Conservation (phyloP, 2,113 vertebrate genomes). For the Lonchura striata region DNA sequence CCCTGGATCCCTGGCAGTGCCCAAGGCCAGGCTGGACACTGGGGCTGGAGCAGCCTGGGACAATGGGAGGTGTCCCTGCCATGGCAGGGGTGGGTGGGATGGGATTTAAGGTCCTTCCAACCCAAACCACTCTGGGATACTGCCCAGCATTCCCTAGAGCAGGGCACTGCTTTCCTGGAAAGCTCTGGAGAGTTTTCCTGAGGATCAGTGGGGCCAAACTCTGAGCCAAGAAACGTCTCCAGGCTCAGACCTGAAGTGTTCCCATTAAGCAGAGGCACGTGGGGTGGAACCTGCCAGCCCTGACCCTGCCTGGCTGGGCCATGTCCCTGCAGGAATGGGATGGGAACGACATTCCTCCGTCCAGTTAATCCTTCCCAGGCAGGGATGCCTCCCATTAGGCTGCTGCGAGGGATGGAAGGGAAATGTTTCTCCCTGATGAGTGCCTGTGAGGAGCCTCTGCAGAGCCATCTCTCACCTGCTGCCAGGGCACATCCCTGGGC, state of each 20-base stretch:
- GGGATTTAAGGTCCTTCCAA: too few relatives aligned
- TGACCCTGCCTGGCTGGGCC: not conserved
- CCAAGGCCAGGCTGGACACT: too few relatives aligned
- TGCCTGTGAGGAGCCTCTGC: not conserved
- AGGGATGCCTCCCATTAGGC: constrained; percentile 9
- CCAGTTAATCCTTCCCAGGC: not conserved
- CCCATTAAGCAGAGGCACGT: not conserved
- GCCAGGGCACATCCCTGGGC: accelerated
- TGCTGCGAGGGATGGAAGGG: not conserved
- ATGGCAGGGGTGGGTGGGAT: too few relatives aligned
- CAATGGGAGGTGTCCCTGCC: too few relatives aligned
- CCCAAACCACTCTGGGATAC: not conserved
- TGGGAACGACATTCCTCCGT: not conserved
- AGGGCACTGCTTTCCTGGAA: not conserved
- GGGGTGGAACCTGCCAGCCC: not conserved
- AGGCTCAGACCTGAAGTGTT: not conserved
- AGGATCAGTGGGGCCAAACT: not conserved
- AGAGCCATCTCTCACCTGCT: not conserved
- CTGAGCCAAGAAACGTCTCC: not conserved
- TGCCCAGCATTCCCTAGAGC: accelerated
- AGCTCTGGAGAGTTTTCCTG: not conserved
- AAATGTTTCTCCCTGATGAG: constrained; percentile 53
- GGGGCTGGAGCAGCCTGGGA: too few relatives aligned
- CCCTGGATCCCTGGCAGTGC: too few relatives aligned
- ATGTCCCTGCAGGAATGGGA: not conserved